A percentile compares a stretch with the other conserved stretches of the same genome.
Evolutionary conservation across 2,797 vertebrate species (phyloP).

Genomic region (Karalla daura): DNA sequence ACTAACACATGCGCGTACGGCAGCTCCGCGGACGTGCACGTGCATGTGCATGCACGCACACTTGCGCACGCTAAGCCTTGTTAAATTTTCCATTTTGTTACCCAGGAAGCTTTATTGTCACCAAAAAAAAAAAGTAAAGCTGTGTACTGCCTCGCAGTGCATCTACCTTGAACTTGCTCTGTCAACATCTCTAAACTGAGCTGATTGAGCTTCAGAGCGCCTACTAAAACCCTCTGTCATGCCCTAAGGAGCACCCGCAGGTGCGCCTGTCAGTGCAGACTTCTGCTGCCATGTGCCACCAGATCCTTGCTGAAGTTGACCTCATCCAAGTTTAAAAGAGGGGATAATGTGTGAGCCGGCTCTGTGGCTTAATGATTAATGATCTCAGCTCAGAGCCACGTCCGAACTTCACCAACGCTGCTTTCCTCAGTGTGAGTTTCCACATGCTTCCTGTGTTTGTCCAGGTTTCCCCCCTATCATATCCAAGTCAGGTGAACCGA

Average conservation of each 20-base stretch:
- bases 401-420: constrained; percentile 33
- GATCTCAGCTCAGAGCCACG: constrained; percentile 25
- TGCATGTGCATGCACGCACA: not conserved
- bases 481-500: not conserved
- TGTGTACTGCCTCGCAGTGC: not conserved
- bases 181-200: constrained; percentile 25
- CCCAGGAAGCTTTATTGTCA: not conserved
- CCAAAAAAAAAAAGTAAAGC: too few relatives aligned
- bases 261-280: constrained; percentile 43
- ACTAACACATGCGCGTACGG: constrained; percentile 5
- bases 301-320: constrained; percentile 28
- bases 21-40: not conserved
- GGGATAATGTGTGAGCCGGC: constrained; percentile 23
- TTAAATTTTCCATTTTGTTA: constrained; percentile 25
- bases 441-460: constrained; percentile 23
- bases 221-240: constrained; percentile 42
- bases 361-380: constrained; percentile 26
- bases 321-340: constrained; percentile 23
- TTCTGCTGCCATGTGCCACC: constrained; percentile 5
- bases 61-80: not conserved
- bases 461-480: constrained; percentile 2
- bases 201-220: constrained; percentile 36
- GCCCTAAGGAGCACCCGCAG: constrained; percentile 48
- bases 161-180: constrained; percentile 10
- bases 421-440: constrained; percentile 21